Evolutionary conservation across 2,888 invertebrate species (phyloP).

Genomic region (Spatulosminthurus flaviceps): DNA sequence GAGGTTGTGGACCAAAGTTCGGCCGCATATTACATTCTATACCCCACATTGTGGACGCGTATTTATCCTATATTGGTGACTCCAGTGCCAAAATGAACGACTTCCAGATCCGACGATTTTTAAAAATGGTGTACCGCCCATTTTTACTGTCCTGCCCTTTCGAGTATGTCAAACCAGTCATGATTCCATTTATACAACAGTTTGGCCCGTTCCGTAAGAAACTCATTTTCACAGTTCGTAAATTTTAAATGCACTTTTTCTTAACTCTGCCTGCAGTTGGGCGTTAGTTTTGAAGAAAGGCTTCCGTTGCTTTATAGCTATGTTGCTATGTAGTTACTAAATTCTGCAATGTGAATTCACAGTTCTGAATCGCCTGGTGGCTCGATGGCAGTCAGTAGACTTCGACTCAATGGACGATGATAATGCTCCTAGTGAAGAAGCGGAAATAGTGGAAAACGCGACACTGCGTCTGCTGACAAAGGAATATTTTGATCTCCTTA

Average conservation of each 20-base stretch:
- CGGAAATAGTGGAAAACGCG: slow-evolving; percentile 61
- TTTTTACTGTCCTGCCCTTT: slow-evolving; percentile 57
- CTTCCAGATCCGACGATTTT: slow-evolving; percentile 56
- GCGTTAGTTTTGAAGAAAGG: too few relatives aligned
- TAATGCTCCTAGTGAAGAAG: slow-evolving; percentile 53
- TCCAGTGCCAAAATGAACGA: slow-evolving; percentile 55
- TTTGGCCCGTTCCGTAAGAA: slow-evolving; percentile 62
- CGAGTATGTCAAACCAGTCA: slow-evolving; percentile 46
- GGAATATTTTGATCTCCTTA: slow-evolving; percentile 60
- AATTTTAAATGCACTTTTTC: background rate
- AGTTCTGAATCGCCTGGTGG: slow-evolving; percentile 56
- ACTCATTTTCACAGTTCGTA: slow-evolving; percentile 10
- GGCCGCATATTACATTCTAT: slow-evolving; percentile 55
- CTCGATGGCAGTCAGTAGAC: slow-evolving; percentile 56
- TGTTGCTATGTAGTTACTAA: slow-evolving; percentile 5
- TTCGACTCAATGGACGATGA: slow-evolving; percentile 48
- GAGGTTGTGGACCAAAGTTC: slow-evolving; percentile 54
- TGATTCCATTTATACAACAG: slow-evolving; percentile 57
- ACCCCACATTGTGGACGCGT: slow-evolving; percentile 59
- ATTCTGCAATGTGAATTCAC: background rate
- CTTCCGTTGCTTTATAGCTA: background rate
- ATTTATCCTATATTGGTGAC: slow-evolving; percentile 58
- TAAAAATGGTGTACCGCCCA: slow-evolving; percentile 56
- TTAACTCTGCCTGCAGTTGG: too few relatives aligned
- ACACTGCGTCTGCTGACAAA: slow-evolving; percentile 56